Conservation (phyloP, 2,113 vertebrate species). For the Corythaeola cristata region DNA sequence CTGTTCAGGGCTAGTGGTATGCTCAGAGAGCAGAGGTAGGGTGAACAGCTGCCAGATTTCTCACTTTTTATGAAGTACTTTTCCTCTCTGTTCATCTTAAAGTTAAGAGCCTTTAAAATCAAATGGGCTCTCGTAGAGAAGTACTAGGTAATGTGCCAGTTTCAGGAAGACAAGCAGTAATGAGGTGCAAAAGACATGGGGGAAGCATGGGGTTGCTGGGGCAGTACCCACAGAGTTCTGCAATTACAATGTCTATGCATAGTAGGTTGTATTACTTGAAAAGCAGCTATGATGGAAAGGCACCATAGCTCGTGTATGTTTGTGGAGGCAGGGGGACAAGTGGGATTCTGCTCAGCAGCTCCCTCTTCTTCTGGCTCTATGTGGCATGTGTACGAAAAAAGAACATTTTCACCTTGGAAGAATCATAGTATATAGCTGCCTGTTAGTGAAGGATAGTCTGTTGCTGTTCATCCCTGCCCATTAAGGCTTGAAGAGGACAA, state of each 20-base stretch:
- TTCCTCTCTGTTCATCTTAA: background rate
- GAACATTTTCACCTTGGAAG: conserved; percentile 8
- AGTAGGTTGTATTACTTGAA: background rate
- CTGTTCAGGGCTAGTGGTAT: background rate
- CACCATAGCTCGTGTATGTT: background rate
- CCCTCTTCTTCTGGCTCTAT: background rate
- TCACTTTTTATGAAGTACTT: background rate
- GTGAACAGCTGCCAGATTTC: background rate
- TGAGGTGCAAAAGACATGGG: fast-evolving
- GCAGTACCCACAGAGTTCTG: background rate
- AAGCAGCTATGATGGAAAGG: background rate
- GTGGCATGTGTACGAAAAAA: background rate
- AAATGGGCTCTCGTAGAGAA: background rate
- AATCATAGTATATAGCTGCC: background rate
- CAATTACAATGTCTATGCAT: background rate
- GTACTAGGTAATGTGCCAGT: background rate
- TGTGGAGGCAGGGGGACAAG: background rate
- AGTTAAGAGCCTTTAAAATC: background rate
- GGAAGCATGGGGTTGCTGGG: background rate
- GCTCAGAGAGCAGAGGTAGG: background rate
- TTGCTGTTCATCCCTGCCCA: conserved; percentile 28
- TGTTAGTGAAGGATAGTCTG: background rate
- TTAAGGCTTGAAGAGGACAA: conserved; percentile 23
- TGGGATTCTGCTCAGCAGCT: background rate
- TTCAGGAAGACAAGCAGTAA: background rate